Evolutionary conservation across 2,888 invertebrate species (phyloP).

Genomic region (Melangyna quadrimaculata): DNA sequence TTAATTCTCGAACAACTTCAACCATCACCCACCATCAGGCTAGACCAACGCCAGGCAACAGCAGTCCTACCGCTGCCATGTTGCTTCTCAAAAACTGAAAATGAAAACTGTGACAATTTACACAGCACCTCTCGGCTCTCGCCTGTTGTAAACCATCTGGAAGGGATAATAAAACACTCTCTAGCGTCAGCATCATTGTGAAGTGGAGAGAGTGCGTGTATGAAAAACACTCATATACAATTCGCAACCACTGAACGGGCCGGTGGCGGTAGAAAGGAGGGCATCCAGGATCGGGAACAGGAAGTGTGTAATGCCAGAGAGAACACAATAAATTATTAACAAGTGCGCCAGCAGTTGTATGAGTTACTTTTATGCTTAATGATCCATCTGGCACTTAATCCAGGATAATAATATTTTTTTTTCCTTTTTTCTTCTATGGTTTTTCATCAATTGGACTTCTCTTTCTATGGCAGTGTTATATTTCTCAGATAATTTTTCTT

Average conservation of each 20-base stretch:
- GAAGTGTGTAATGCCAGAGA: constrained; percentile 26
- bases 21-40: constrained; percentile 1
- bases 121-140: constrained; percentile 45
- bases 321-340: constrained; percentile 68
- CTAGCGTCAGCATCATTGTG: constrained; percentile 18
- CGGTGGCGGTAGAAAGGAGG: neutral
- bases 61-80: neutral
- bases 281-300: neutral
- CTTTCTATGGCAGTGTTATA: neutral
- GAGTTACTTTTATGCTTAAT: constrained; percentile 71
- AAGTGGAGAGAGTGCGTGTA: constrained; percentile 34
- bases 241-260: constrained; percentile 5
- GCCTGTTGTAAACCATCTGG: constrained; percentile 56
- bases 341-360: constrained; percentile 68
- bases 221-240: constrained; percentile 21
- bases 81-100: constrained; percentile 39
- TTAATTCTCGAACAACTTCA: constrained; percentile 49
- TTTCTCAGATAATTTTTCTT: constrained; percentile 29
- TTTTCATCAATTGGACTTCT: constrained; percentile 63
- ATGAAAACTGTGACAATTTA: constrained; percentile 67
- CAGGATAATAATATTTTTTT: constrained; percentile 62
- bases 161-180: constrained; percentile 66
- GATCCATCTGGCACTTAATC: constrained; percentile 72
- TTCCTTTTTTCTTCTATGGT: constrained; percentile 19
- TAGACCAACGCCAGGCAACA: neutral